Percentiles rank a stretch among this genome's conserved stretches.
Evolutionary conservation across 2,888 invertebrate species (phyloP).

Genomic region (Trimorus sp.): DNA sequence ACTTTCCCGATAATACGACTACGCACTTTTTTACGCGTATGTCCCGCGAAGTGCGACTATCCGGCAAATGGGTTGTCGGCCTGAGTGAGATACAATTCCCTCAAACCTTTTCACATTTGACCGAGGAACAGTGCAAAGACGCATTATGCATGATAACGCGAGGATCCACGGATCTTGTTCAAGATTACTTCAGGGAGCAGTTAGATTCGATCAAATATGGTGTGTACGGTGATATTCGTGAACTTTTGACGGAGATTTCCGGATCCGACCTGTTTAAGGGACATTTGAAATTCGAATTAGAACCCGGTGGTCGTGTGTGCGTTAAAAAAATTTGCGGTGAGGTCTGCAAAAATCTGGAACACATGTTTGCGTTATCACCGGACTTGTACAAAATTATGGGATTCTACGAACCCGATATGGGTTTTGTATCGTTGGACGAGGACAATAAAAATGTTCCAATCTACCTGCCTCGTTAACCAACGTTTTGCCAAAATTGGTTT

Average conservation of each 20-base stretch:
- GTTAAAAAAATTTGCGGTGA: neutral
- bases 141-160: neutral
- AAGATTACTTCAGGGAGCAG: neutral
- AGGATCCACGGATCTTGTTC: no score
- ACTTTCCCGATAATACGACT: slow-evolving; percentile 15
- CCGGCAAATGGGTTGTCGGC: slow-evolving; percentile 16
- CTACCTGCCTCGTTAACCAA: neutral
- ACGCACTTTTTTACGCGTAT: slow-evolving; percentile 4
- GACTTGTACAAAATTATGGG: slow-evolving; percentile 2
- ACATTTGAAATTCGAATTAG: slow-evolving; percentile 1
- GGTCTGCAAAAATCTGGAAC: neutral
- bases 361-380: neutral
- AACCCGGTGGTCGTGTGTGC: neutral
- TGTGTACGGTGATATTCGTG: neutral
- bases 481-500: slow-evolving; percentile 1
- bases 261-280: neutral
- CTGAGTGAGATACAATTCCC: slow-evolving; percentile 16
- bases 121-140: neutral
- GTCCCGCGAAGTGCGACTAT: slow-evolving; percentile 6
- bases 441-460: neutral
- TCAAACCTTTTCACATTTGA: slow-evolving; percentile 8
- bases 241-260: neutral
- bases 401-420: neutral
- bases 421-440: no score
- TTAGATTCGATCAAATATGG: neutral